Conservation (phyloP, 2,113 vertebrate genomes). For the Saccopteryx leptura region DNA sequence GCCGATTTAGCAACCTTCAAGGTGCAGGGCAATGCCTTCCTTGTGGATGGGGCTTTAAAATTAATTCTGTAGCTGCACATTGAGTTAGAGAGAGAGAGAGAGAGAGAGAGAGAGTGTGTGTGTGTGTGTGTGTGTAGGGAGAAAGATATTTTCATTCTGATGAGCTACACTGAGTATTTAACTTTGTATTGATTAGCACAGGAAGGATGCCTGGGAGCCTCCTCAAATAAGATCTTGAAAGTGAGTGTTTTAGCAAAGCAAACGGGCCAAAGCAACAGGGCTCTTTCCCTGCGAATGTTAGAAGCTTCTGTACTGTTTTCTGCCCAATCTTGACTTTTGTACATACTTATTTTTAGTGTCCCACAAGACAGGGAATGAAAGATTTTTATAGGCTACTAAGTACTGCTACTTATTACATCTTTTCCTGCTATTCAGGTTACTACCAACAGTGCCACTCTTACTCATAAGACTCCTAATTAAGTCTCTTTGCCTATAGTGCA, state of each 20-base stretch:
- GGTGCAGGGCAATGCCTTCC: background rate
- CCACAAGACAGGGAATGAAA: background rate
- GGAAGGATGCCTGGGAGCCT: background rate
- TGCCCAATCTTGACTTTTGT: background rate
- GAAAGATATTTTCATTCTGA: background rate
- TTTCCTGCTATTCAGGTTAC: background rate
- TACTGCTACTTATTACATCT: background rate
- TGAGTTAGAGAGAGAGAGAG: background rate
- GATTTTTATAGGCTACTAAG: background rate
- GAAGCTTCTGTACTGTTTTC: background rate
- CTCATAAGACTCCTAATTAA: background rate
- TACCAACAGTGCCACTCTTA: background rate
- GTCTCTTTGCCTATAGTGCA: background rate
- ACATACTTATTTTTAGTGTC: background rate
- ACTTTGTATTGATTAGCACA: background rate
- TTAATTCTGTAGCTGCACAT: background rate
- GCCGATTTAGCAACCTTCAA: slow-evolving; percentile 26
- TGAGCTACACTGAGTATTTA: background rate
- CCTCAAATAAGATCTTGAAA: background rate
- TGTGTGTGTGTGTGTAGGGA: background rate
- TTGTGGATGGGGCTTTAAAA: slow-evolving; percentile 42
- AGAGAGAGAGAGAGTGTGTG: background rate
- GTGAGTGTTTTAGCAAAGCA: background rate
- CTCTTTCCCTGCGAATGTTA: background rate
- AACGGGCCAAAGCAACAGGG: background rate